These are phyloP conservation scores for Monopis laevigella DNA, from an alignment of 2,888 invertebrate species.

Conservation along the genomic window DNA sequence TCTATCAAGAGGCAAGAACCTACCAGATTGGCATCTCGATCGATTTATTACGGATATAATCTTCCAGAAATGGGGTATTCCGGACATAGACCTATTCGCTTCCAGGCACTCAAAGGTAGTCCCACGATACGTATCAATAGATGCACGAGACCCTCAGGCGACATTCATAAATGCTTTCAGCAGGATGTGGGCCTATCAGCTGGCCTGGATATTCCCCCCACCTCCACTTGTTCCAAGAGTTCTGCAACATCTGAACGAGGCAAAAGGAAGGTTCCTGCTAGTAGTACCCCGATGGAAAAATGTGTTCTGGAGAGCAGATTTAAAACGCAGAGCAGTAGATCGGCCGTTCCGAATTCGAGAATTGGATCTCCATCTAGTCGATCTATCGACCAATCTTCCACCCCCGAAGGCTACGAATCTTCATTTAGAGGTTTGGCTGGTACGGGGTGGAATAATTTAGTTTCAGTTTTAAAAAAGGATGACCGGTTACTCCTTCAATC, in stretches of 20 bases:
- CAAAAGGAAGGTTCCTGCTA: slow-evolving; percentile 11
- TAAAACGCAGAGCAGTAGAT: slow-evolving; percentile 16
- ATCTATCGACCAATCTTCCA: slow-evolving; percentile 13
- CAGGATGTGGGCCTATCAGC: slow-evolving; percentile 19
- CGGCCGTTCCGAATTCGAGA: slow-evolving; percentile 17
- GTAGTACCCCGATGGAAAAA: slow-evolving; percentile 18
- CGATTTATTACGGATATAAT: slow-evolving; percentile 15
- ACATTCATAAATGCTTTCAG: slow-evolving; percentile 23
- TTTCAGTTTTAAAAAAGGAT: neutral
- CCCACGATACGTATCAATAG: slow-evolving; percentile 4
- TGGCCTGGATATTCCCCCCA: slow-evolving; percentile 27
- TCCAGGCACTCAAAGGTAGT: slow-evolving; percentile 4
- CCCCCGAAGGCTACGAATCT: slow-evolving; percentile 12
- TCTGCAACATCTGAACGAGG: slow-evolving; percentile 21
- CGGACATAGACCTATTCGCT: slow-evolving; percentile 15
- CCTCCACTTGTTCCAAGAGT: slow-evolving; percentile 24
- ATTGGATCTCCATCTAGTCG: slow-evolving; percentile 16
- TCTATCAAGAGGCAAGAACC: slow-evolving; percentile 15
- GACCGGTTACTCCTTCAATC: neutral
- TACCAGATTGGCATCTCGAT: slow-evolving; percentile 14
- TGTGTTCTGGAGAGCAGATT: slow-evolving; percentile 21
- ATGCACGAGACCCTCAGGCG: neutral
- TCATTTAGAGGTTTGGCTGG: slow-evolving; percentile 4
- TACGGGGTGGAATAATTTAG: neutral
- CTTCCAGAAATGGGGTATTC: slow-evolving; percentile 14